A percentile compares a stretch with the other conserved stretches of the same genome.
phyloP scores from a whole-genome alignment of 1,140 invertebrate species.

The Laodelphax striatellus region DNA sequence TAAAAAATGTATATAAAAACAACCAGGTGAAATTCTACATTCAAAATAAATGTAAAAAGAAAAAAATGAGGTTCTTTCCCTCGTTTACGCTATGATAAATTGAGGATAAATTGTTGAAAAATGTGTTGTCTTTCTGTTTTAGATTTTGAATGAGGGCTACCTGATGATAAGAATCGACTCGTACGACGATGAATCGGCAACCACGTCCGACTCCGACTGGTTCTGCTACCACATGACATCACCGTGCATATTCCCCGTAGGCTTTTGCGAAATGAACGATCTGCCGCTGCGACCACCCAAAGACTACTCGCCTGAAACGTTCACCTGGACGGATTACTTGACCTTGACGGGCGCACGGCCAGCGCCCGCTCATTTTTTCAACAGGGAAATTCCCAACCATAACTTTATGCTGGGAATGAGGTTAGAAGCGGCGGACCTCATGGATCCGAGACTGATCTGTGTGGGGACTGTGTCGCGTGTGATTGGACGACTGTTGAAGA shows the following conservation, averaged over 20 bases:
- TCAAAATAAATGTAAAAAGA: no score
- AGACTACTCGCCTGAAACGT: conserved; percentile 54
- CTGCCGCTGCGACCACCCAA: conserved; percentile 78
- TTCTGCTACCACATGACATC: conserved; percentile 93
- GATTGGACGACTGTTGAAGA: conserved; percentile 64
- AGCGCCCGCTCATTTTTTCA: conserved; percentile 66
- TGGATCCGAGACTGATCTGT: conserved; percentile 91
- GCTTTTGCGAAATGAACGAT: conserved; percentile 76
- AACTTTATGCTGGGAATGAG: conserved; percentile 57
- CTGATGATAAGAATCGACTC: conserved; percentile 93
- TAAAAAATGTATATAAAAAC: no score
- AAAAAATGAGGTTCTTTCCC: no score
- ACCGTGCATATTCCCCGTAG: conserved; percentile 90
- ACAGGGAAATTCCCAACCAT: conserved; percentile 38
- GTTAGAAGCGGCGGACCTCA: conserved; percentile 89
- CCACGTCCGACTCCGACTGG: conserved; percentile 65
- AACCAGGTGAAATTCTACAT: no score
- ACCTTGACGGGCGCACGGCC: conserved; percentile 54
- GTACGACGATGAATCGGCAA: conserved; percentile 64
- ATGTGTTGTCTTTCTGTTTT: no score
- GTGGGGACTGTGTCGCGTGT: conserved; percentile 83
- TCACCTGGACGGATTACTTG: conserved; percentile 78
- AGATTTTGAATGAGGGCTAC: conserved; percentile 77
- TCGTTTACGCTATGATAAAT: no score
- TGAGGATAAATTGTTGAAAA: no score